Evolutionary conservation across 2,113 vertebrate species (phyloP), one percentile per base, ranked within the genome.

Genomic region (Ahaetulla prasina): DNA sequence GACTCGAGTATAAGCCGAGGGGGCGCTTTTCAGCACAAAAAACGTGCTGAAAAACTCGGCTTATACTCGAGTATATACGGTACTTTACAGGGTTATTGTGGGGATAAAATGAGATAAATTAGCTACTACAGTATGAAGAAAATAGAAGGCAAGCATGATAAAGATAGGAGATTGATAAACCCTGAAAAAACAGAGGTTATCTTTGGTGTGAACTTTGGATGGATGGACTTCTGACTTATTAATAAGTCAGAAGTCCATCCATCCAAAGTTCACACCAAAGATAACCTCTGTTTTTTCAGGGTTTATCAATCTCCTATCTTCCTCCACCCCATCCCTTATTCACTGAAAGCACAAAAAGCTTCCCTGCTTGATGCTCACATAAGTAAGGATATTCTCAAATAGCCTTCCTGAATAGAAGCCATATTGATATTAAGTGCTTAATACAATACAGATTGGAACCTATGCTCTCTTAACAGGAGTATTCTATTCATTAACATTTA

Each of bases 401-500:
- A 95, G 94, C 91, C 90, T 95, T 96, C 91, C 92, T 93, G 95
- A 96, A 94, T 68, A 60, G 91, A 94, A 96, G 94, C 94, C 87
- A 87, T 80, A 87, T 93, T 18, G 20, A 23, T 90, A 85, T 92
- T 95, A 95, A 96, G 89, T 92, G 90, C 95, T 96, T 96, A 94
- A 95, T 89, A 95, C 30, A 94, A 94, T 89, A 86, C 20, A 91
- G 53, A 54, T 89, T 95, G 95, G 96, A 96, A 87, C 16, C 91
- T 47, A 22, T 80, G n/a, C 45, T 95, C 89, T 96, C 95, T 96
- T 68, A 95, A 90, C 86, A 96, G 91, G 92, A 93, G 92, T 95
- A 94, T 96, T 96, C 93, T 50, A 90, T 35, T 92, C 94, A 97
- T 97, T 96, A 97, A 94, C 74, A 94, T 96, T 96, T 95, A 94